Evolutionary conservation across 1,140 invertebrate genomes (phyloP), one percentile per base, ranked within the genome.

Genomic region (Eubasilissa regina): DNA sequence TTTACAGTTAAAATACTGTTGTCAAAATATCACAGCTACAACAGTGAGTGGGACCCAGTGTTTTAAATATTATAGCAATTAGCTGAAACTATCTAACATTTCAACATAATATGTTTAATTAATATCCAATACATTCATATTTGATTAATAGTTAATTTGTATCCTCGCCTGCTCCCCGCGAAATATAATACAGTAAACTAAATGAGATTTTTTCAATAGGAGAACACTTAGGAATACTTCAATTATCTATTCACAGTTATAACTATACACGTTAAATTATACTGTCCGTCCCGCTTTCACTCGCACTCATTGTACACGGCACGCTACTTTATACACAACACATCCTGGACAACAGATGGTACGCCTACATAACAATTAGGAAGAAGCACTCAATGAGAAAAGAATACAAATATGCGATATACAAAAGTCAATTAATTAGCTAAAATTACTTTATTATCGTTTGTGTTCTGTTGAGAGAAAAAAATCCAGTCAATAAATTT

Each of bases 201-300:
- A 44, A 77, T 68, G 62, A 68, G 75, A 77, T 77, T 66, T 75
- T 75, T 58, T 68, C 44, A 66, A 55, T 77, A 77, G 75, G 75
- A 77, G 75, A 77, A 77, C 62, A 66, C 75, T 77, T 66, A 62
- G 53, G 13, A 58, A 44, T 58, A 62, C n/a, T 75, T 75, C 56
- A 75, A 17, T 53, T 62, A 45, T 60, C 74, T 75, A 48, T 75
- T 45, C 74, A 75, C 74, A 62, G n/a, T 58, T 13, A 66, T 66
- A n/a, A 66, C 62, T 66, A 73, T 73, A 21, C 53, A 35, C 53
- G 47, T 73, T 73, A 53, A 48, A 21, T 73, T 73, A 51, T n/a
- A 19, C 45, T 12, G 53, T 73, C 17, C 53, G 13, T 25, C 25
- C 44, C 62, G 25, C 44, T 15, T 68, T 15, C 35, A 68, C 45